These are phyloP conservation scores for Ceratotherium simum DNA, from an alignment of 2,113 vertebrate species.

Conservation along the genomic window DNA sequence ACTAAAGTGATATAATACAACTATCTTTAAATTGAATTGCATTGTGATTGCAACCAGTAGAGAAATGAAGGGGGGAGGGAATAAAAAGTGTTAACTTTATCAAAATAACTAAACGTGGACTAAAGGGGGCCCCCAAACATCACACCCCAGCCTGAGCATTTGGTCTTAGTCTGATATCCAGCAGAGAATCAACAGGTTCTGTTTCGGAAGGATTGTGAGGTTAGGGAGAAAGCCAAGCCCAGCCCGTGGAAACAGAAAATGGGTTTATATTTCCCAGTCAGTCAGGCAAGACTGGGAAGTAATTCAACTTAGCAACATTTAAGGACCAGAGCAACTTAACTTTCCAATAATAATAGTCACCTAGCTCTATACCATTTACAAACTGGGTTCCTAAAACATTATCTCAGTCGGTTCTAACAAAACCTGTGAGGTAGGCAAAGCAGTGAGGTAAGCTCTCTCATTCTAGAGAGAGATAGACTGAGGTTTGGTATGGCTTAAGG, in stretches of 20 bases:
- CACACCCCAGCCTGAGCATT: neutral
- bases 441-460: neutral
- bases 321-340: neutral
- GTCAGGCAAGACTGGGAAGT: neutral
- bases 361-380: neutral
- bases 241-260: neutral
- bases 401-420: conserved; percentile 1
- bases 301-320: neutral
- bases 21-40: neutral
- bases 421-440: neutral
- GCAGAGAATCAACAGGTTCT: neutral
- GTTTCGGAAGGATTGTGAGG: neutral
- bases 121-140: neutral
- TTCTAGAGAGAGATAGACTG: neutral
- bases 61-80: neutral
- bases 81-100: neutral
- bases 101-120: neutral
- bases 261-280: neutral
- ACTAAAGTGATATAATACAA: neutral
- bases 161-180: neutral
- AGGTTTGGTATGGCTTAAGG: neutral
- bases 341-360: neutral
- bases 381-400: neutral
- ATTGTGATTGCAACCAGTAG: neutral
- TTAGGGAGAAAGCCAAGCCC: neutral